Base-by-base conservation (phyloP, 2,888 invertebrate genomes). In the Sesia bembeciformis region DNA sequence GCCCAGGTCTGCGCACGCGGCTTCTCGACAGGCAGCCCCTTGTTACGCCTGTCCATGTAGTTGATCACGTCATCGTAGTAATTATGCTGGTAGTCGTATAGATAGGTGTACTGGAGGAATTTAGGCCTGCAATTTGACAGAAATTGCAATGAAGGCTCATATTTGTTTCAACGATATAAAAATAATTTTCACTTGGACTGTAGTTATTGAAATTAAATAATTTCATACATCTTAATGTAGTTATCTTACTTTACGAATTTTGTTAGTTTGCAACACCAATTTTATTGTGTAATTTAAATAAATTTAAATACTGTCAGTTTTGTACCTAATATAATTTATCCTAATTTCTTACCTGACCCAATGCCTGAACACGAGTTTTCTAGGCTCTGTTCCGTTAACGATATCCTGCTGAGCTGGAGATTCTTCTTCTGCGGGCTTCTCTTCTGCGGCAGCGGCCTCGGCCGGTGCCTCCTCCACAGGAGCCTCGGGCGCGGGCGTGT, bases 1-100 rank as follows among this genome's bases (percentile, higher is more conserved):
- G 94, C 94, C 96, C 96, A 96, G 40, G 95, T 96, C 82, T 96
- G 95, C 8, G 96, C 93, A 55, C 93, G 90, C 2, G 96, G 96
- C 58, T 91, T 90, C 65, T 96, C 96, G 52, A 93, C 91, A 1
- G 78, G 84, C 53, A 92, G 72, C 0, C 96, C 96, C 62, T 90
- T 90, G 80, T 93, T 92, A 66, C 94, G 91, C 72, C 93, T 92
- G 78, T 96, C 94, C 82, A 96, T 81, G 84, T 94, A 96, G 72
- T 94, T 93, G 78, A 96, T 95, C 58, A 95, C 93, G 75, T 96
- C 96, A 74, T 96, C 93, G 82, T 96, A 96, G 79, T 96, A 96
- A 84, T 95, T 96, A 81, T 93, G 92, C 84, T 94, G 93, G 87
- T 96, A 96, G 79, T 96, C 93, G 85, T 94, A 94, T 78, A 95